These are phyloP conservation scores for Tautogolabrus adspersus DNA, from an alignment of 2,113 vertebrate species.

Conservation along the genomic window DNA sequence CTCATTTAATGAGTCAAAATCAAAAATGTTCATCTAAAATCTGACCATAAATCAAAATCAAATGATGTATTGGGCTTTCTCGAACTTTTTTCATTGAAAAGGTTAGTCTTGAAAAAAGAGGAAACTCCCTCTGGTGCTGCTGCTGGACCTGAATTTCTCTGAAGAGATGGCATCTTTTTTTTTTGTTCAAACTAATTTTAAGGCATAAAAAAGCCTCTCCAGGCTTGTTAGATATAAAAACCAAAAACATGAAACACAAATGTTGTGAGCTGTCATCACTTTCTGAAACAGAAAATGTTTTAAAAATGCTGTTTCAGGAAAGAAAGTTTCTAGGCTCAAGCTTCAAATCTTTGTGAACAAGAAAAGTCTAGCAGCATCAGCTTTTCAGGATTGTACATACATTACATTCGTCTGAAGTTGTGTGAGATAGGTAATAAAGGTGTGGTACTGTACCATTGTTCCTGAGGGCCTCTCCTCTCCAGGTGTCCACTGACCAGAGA, in stretches of 20 bases:
- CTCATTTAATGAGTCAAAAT: not conserved
- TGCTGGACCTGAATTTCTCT: conserved; percentile 25
- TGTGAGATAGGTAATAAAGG: conserved; percentile 25
- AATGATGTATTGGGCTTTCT: not conserved
- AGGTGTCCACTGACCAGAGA: conserved; percentile 47
- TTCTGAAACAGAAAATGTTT: not conserved
- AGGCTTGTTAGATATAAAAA: not conserved
- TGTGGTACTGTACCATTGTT: conserved; percentile 74
- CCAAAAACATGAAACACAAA: not conserved
- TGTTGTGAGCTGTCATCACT: not conserved
- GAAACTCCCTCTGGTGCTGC: conserved; percentile 43
- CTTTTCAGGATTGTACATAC: not conserved
- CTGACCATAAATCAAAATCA: conserved; percentile 1
- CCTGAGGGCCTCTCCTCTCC: conserved; percentile 44
- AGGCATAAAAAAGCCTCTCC: not conserved
- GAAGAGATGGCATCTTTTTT: not conserved
- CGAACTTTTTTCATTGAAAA: not conserved
- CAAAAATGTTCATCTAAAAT: not conserved
- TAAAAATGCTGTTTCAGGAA: not conserved
- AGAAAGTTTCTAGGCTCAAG: not conserved
- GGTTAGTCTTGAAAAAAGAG: conserved; percentile 56
- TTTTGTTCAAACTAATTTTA: not conserved
- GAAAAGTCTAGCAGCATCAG: not conserved
- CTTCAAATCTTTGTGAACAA: not conserved
- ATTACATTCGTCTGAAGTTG: not conserved